A percentile compares a stretch with the other conserved stretches of the same genome.
Conservation (phyloP, 2,113 vertebrate species). For the Mesitornis unicolor region DNA sequence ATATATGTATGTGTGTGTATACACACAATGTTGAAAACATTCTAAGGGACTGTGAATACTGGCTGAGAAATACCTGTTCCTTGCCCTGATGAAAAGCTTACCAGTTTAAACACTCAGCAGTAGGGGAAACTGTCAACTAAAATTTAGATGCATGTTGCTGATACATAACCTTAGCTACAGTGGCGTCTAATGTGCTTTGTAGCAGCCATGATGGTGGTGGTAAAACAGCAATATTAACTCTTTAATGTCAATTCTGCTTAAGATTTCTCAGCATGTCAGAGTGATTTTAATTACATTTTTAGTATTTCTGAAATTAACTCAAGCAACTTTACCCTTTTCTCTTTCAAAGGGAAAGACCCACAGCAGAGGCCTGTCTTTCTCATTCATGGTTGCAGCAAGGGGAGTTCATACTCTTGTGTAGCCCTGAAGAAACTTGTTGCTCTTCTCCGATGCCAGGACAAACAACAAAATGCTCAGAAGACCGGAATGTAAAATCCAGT, state of each 20-base stretch:
- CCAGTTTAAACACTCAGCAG: not conserved
- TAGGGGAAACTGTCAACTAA: not conserved
- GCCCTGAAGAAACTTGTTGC: conserved; percentile 40
- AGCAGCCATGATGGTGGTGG: not conserved
- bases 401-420: conserved; percentile 61
- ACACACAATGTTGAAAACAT: not conserved
- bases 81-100: not conserved
- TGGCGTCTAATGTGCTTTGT: not conserved
- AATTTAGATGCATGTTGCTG: not conserved
- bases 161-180: not conserved
- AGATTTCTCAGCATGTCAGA: not conserved
- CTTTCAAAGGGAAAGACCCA: conserved; percentile 82
- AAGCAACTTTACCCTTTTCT: not conserved
- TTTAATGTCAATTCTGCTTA: not conserved
- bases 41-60: not conserved
- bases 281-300: not conserved
- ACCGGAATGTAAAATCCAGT: conserved; percentile 74
- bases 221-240: not conserved
- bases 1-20: too few species aligned
- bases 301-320: not conserved
- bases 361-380: conserved; percentile 86
- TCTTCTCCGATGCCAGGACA: conserved; percentile 65
- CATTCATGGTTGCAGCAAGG: conserved; percentile 89
- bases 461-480: conserved; percentile 60
- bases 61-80: not conserved